phyloP scores from a whole-genome alignment of 2,888 invertebrate species.

The Cataglyphis altisquamis region DNA sequence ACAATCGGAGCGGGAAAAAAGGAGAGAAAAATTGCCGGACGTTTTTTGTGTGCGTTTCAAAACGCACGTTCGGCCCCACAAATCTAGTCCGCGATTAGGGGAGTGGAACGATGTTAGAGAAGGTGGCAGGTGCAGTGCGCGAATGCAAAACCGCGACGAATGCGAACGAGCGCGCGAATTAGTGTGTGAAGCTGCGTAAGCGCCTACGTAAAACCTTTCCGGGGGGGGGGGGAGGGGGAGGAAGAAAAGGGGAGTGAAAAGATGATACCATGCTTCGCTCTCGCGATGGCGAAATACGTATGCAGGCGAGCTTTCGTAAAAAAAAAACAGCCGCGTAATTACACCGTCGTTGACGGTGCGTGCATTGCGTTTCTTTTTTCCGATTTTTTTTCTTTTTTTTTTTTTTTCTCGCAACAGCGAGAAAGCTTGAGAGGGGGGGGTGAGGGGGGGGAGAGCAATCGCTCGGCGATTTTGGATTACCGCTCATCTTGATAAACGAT shows the following conservation, averaged over 20 bases:
- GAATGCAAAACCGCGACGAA: slow-evolving; percentile 44
- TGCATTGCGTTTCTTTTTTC: background rate
- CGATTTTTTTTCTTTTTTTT: background rate
- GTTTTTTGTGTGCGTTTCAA: slow-evolving; percentile 32
- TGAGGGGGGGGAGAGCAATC: too few relatives aligned
- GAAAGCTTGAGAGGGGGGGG: background rate
- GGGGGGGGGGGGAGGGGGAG: background rate
- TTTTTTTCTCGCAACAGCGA: background rate
- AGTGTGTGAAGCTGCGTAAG: slow-evolving; percentile 65
- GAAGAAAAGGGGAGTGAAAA: background rate
- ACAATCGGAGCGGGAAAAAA: background rate
- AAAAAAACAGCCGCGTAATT: background rate
- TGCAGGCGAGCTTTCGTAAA: background rate
- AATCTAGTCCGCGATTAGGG: slow-evolving; percentile 61
- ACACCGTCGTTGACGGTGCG: background rate
- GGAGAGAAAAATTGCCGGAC: slow-evolving; percentile 17
- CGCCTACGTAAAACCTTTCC: slow-evolving; percentile 47
- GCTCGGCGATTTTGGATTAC: too few relatives aligned
- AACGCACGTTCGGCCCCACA: slow-evolving; percentile 9
- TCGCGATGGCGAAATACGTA: slow-evolving; percentile 8
- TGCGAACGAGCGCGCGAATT: slow-evolving; percentile 60
- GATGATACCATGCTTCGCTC: slow-evolving; percentile 33
- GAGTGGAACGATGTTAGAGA: slow-evolving; percentile 65
- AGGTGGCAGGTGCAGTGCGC: slow-evolving; percentile 56
- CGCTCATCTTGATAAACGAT: slow-evolving; percentile 16